These are phyloP conservation scores for Onthophagus sagittarius DNA, from an alignment of 2,888 invertebrate species.

Conservation along the genomic window DNA sequence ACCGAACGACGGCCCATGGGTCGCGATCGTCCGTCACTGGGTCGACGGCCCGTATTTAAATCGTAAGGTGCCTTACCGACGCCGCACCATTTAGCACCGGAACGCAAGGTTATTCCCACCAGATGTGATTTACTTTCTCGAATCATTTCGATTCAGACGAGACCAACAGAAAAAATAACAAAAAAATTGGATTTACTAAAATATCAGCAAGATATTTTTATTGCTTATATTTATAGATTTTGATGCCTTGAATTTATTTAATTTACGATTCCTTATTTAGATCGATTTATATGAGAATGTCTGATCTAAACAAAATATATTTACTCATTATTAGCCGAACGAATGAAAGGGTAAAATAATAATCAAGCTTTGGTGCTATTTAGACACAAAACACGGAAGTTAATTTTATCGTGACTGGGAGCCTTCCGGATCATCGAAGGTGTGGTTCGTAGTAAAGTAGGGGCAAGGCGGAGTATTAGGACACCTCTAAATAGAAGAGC, in stretches of 20 bases:
- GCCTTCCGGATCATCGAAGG: too few relatives aligned
- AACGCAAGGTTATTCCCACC: neutral
- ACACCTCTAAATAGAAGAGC: too few relatives aligned
- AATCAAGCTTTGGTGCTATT: too few relatives aligned
- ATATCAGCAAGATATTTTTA: neutral
- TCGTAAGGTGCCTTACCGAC: neutral
- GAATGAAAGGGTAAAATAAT: too few relatives aligned
- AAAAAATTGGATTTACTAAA: neutral
- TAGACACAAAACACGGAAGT: too few relatives aligned
- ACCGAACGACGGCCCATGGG: constrained; percentile 10
- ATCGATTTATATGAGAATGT: too few relatives aligned
- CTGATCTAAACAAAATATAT: too few relatives aligned
- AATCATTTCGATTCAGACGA: neutral
- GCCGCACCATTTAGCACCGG: neutral
- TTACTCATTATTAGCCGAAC: too few relatives aligned
- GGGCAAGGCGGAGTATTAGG: too few relatives aligned
- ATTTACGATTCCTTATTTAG: too few relatives aligned
- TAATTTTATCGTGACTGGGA: too few relatives aligned
- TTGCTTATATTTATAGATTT: neutral
- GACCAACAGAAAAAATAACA: neutral
- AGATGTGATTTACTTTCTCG: neutral
- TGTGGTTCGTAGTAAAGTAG: too few relatives aligned
- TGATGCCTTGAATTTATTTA: neutral
- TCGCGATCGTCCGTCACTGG: neutral
- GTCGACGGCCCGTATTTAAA: neutral